These are phyloP conservation scores for Corydoras sp. DNA, from an alignment of 2,113 vertebrate species.

Conservation along the genomic window DNA sequence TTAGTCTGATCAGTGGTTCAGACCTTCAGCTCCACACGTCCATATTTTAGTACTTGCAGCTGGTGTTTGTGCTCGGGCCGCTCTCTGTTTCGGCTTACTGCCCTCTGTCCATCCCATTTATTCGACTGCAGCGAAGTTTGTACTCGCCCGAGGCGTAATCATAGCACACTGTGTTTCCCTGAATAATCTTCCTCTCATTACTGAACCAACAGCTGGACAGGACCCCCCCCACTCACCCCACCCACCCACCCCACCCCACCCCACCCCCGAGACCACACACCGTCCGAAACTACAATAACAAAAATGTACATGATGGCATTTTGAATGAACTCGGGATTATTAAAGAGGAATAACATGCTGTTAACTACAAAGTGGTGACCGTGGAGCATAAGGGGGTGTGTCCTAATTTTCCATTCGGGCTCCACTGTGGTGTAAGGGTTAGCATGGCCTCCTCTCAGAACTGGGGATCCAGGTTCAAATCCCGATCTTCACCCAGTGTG, in stretches of 20 bases:
- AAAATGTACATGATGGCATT: no score
- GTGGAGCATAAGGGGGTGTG: no score
- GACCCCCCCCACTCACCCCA: neutral
- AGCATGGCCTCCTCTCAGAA: no score
- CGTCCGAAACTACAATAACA: neutral
- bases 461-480: no score
- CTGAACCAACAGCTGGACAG: constrained; percentile 10
- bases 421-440: no score
- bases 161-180: neutral
- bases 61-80: constrained; percentile 3
- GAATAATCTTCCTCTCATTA: constrained; percentile 33
- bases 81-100: constrained; percentile 7
- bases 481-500: no score
- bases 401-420: no score
- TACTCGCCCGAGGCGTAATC: constrained; percentile 29
- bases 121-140: constrained; percentile 32
- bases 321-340: no score
- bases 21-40: constrained; percentile 1
- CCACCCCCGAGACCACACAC: constrained; percentile 16
- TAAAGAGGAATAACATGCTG: no score
- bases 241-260: neutral
- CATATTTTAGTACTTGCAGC: constrained; percentile 6
- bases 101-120: constrained; percentile 19
- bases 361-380: no score
- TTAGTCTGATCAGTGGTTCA: neutral